A percentile compares a stretch with the other conserved stretches of the same genome.
Conservation (phyloP, 2,888 invertebrate genomes). For the Vesta saturnalis region DNA sequence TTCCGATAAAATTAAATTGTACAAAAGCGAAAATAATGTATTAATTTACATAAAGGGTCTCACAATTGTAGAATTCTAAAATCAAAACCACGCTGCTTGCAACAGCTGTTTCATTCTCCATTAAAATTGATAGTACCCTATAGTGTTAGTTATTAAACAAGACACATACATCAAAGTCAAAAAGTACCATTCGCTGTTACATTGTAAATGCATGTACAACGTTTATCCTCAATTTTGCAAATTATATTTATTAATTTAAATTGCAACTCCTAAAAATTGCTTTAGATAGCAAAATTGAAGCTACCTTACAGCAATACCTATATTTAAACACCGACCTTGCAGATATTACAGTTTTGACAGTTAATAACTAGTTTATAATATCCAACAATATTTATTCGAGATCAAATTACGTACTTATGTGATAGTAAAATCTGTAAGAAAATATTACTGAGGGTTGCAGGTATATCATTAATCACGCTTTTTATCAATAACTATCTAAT, state of each 20-base stretch:
- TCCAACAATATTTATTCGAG: constrained; percentile 52
- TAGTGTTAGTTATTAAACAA: too few relatives aligned
- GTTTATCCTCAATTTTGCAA: constrained; percentile 4
- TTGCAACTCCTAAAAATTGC: constrained; percentile 19
- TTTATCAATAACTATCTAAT: constrained; percentile 12
- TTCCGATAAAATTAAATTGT: too few relatives aligned
- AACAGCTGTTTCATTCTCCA: too few relatives aligned
- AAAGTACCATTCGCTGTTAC: too few relatives aligned
- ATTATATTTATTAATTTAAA: constrained; percentile 32
- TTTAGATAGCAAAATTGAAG: constrained; percentile 29
- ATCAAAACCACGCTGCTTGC: too few relatives aligned
- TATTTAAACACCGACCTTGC: constrained; percentile 48
- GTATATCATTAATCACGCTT: constrained; percentile 39
- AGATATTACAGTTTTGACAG: constrained; percentile 54
- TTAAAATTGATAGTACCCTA: too few relatives aligned
- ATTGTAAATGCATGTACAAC: too few relatives aligned
- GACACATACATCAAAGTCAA: too few relatives aligned
- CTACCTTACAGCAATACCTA: constrained; percentile 45
- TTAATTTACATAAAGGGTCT: too few relatives aligned
- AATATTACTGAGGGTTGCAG: constrained; percentile 27
- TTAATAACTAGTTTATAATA: constrained; percentile 52
- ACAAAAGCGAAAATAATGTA: too few relatives aligned
- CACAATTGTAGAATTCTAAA: too few relatives aligned
- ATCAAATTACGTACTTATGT: constrained; percentile 52
- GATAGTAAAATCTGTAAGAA: constrained; percentile 34